Evolutionary conservation across 2,113 vertebrate species (phyloP), one percentile per base, ranked within the genome.

Genomic region (Danio rerio): DNA sequence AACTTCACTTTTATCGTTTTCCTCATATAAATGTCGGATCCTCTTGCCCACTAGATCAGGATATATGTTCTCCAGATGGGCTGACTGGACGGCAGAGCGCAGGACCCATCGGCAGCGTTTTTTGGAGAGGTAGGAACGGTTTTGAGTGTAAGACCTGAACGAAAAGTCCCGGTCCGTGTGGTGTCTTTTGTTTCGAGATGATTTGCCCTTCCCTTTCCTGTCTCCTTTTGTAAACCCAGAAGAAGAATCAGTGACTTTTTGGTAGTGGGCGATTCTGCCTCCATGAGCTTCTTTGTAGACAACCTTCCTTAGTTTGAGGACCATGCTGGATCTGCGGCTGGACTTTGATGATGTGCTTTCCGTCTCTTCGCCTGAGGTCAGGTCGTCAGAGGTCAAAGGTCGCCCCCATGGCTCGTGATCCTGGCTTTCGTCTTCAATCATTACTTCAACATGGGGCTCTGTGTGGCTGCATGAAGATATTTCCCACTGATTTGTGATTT

Each of bases 1-100:
- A 70, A 92, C 93, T 69, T 96, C 95, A 0, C 91, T 92, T 78
- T 94, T 94, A 81, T 95, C 94, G 0, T 93, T 93, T 80, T 96
- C 94, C 82, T 96, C 95, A 13, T 95, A 96, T 72, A 96, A 86
- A 80, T 96, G 95, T 0, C 81, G 81, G 52, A 96, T 95, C 63
- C 85, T 93, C 87, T 93, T 94, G 0, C 95, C 95, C 61, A 96
- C 95, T 72, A 96, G 87, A 53, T 95, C 94, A 0, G 95, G 95
- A 84, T 92, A 94, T 63, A 40, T 69, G 43, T 87, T 47, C 62
- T 83, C 89, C 10, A 78, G 49, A 3, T 52, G 80, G 5, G 91
- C 89, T 0, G 86, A 84, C 31, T 83, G 89, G 6, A 91, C 90
- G 0, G 91, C 88, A 0, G 93, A 94, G 7, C 93, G 93, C 55